These are phyloP conservation scores for Dicentrarchus labrax DNA, from an alignment of 2,113 vertebrate genomes.

Conservation along the genomic window DNA sequence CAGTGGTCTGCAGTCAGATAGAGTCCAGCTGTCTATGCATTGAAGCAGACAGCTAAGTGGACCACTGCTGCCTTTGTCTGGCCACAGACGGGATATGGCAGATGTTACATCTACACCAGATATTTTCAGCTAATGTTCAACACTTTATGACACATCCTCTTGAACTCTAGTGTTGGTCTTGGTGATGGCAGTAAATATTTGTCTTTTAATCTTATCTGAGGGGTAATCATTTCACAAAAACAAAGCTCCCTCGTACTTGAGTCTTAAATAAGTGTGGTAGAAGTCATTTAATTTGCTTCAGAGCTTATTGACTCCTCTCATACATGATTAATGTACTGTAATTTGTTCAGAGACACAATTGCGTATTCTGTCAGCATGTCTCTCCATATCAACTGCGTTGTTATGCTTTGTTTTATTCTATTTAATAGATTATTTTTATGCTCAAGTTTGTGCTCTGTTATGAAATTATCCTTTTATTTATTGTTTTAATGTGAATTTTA, in stretches of 20 bases:
- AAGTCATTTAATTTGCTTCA: conserved; percentile 13
- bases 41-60: conserved; percentile 48
- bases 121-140: not conserved
- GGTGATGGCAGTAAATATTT: not conserved
- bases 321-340: conserved; percentile 21
- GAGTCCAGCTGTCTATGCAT: conserved; percentile 21
- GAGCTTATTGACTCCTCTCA: conserved; percentile 18
- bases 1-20: not conserved
- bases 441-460: not conserved
- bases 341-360: conserved; percentile 28
- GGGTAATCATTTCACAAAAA: not conserved
- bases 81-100: conserved; percentile 51
- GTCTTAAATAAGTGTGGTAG: not conserved
- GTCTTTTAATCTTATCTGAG: not conserved
- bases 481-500: not conserved
- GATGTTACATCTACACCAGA: not conserved
- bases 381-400: not conserved
- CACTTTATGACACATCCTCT: not conserved
- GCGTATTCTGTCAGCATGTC: conserved; percentile 2
- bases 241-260: not conserved
- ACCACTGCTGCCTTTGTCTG: conserved; percentile 68
- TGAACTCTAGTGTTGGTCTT: not conserved
- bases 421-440: not conserved
- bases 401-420: not conserved
- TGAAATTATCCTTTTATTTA: not conserved